Conservation (phyloP, 1,140 invertebrate genomes). For the Cyphomyrmex costatus region DNA sequence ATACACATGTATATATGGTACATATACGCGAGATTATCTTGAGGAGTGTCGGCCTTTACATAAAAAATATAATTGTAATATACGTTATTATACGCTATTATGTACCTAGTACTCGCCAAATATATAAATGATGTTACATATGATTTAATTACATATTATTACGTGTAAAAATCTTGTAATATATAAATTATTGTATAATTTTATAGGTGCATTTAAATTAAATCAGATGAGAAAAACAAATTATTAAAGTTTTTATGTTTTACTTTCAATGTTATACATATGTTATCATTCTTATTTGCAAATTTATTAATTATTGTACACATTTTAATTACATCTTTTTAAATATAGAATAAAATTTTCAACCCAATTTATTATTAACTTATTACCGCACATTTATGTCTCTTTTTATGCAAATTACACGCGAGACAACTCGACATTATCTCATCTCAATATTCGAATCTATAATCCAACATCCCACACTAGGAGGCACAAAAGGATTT, state of each 20-base stretch:
- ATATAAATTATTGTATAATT: constrained; percentile 2
- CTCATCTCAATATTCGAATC: not conserved
- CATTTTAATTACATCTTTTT: not conserved
- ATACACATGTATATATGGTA: no score
- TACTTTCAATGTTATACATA: not conserved
- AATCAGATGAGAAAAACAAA: not conserved
- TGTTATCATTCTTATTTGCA: not conserved
- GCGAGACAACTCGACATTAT: not conserved
- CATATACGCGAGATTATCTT: not conserved
- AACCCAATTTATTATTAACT: not conserved
- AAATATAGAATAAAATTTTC: not conserved
- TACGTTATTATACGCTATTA: not conserved
- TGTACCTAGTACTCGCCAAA: not conserved
- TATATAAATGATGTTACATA: not conserved
- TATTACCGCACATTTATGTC: not conserved
- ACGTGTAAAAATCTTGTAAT: not conserved
- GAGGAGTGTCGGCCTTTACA: not conserved
- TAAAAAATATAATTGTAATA: not conserved
- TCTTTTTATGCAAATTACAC: not conserved
- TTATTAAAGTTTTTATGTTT: not conserved
- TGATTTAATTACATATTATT: no score
- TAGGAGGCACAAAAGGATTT: not conserved
- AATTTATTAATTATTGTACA: not conserved
- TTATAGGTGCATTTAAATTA: not conserved
- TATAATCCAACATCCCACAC: not conserved